A percentile compares a stretch with the other conserved stretches of the same genome.
phyloP scores from a whole-genome alignment of 2,888 invertebrate species.

The Tinea semifulvella region DNA sequence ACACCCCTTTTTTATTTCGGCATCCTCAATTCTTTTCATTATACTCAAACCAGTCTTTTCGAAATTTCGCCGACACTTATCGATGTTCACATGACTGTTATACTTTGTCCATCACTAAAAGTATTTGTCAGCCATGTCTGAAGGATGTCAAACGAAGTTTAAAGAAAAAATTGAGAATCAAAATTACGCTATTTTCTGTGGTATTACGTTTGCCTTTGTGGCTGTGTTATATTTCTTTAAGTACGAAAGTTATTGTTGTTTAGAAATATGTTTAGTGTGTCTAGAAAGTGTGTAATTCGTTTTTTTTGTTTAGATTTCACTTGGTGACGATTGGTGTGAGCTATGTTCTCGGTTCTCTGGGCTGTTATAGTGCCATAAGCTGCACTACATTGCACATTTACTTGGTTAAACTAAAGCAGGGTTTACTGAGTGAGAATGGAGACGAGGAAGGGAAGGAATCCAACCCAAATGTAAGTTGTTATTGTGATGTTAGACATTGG shows the following conservation, averaged over 20 bases:
- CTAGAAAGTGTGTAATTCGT: neutral
- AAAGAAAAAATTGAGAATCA: slow-evolving; percentile 53
- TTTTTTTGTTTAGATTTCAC: slow-evolving; percentile 60
- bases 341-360: slow-evolving; percentile 61
- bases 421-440: slow-evolving; percentile 27
- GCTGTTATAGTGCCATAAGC: slow-evolving; percentile 53
- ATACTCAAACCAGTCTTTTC: too few species aligned
- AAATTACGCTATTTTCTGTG: slow-evolving; percentile 56
- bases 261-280: neutral
- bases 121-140: slow-evolving; percentile 48
- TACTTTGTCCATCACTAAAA: neutral
- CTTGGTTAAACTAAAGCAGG: slow-evolving; percentile 45
- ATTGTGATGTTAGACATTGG: neutral
- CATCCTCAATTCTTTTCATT: too few species aligned
- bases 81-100: neutral
- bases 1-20: too few species aligned
- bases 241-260: slow-evolving; percentile 25
- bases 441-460: neutral
- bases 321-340: slow-evolving; percentile 47
- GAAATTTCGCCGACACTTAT: too few species aligned
- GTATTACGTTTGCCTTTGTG: slow-evolving; percentile 40
- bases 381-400: slow-evolving; percentile 42
- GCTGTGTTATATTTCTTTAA: slow-evolving; percentile 54
- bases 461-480: neutral
- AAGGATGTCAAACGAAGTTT: slow-evolving; percentile 61